Base-by-base conservation (phyloP, 2,113 vertebrate genomes). In the Australoheros scitulus region DNA sequence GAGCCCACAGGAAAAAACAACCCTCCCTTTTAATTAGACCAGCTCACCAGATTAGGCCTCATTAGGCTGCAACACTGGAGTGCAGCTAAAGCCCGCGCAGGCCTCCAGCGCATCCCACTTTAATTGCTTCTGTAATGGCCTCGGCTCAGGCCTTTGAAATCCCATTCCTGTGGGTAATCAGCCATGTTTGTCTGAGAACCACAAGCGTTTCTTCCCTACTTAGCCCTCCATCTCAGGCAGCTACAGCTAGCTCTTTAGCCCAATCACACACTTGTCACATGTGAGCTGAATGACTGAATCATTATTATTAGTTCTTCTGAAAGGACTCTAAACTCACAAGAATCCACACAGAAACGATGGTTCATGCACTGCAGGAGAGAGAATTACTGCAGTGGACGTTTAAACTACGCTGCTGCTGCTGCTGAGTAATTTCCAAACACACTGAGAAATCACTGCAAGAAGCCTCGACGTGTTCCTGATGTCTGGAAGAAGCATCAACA, bases 141-240 rank as follows among this genome's bases (percentile, higher is more conserved):
- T 85, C 64, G 26, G 89, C 63, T 92, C 89, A 76, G 92, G 90
- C 74, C 92, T 94, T 93, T 93, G 89, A 93, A 93, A 93, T 93
- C 92, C 88, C 89, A 91, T 92, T 94, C 90, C 93, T 93, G 90
- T 84, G 91, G 91, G 92, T 94, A 94, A 94, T 94, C 91, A 92
- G 90, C 90, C 93, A 91, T 92, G 89, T 92, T 93, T 94, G 92
- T 94, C 88, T 92, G 52, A 89, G 91, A 88, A 76, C 83, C 18
- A 17, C 76, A 50, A 94, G 88, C 61, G 60, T 83, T 85, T 80
- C 81, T 76, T 84, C 74, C 79, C 70, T 83, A 76, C 82, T 82
- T 43, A 47, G 75, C 70, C 29, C 24, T 83, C 36, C 32, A 75
- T 60, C 77, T 61, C 79, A 29, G 70, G 65, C 15, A 11, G 59